Base-by-base conservation (phyloP, 2,797 vertebrate genomes). In the Numenius phaeopus region DNA sequence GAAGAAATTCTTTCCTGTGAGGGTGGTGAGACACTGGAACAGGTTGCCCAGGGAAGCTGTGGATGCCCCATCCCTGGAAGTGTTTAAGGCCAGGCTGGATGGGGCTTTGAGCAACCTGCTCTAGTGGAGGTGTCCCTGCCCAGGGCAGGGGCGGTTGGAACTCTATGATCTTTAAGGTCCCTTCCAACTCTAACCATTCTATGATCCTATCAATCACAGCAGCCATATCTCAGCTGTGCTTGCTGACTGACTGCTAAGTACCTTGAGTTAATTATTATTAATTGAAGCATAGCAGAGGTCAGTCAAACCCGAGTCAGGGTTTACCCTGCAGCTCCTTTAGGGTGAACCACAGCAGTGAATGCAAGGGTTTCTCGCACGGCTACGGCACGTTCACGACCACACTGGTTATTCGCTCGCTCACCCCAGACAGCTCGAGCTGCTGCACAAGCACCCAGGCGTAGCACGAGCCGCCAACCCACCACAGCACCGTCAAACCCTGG, bases 351-450 rank as follows among this genome's bases (percentile, higher is more conserved):
- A 44, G 73, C 65, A 32, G 64, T 8, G 29, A 12, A 29, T 2
- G 37, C 66, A 17, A 65, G 42, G 8, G n/a, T 26, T 81, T 87
- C 44, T 8, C 30, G 32, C 49, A 3, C 17, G 44, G n/a, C 47
- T 42, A 23, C 89, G 82, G 70, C 55, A 65, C 52, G 7, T 52
- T 34, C 32, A 17, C 26, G 40, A 46, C 78, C 57, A 50, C 39
- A 4, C 12, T 37, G 26, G 6, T 44, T 16, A 34, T 5, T 59
- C 1, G 0, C 37, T 62, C 6, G 0, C 55, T 62, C 52, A 50
- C 14, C 44, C 44, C 10, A 16, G 23, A 26, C 4, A 67, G 85
- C 54, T 59, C 50, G 27, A 21, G 37, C 37, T 72, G 42, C 81
- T 26, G 67, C 26, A 46, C 26, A 11, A 66, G 29, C 5, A 0